A percentile compares a stretch with the other conserved stretches of the same genome.
These are phyloP conservation scores for Ceriagrion tenellum DNA, from an alignment of 2,888 invertebrate genomes.

Conservation along the genomic window DNA sequence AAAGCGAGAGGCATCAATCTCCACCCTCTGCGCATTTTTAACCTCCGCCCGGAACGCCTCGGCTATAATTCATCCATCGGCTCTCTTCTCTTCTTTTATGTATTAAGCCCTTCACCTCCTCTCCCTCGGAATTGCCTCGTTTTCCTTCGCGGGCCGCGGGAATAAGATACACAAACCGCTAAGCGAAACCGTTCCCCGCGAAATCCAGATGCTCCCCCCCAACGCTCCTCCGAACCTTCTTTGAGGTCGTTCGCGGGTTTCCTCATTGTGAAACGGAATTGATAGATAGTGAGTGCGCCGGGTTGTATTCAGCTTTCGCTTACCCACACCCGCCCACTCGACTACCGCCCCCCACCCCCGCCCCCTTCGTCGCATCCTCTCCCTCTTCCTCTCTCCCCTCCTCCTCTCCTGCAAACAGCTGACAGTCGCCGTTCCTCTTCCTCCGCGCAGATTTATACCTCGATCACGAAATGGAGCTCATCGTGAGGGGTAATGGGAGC, in stretches of 20 bases:
- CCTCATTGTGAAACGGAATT: conserved; percentile 35
- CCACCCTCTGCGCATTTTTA: conserved; percentile 7
- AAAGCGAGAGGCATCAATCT: conserved; percentile 5
- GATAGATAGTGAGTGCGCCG: neutral
- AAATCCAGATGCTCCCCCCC: conserved; percentile 33
- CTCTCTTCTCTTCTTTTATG: neutral
- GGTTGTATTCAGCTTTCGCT: neutral
- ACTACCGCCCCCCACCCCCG: neutral
- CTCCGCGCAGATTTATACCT: neutral
- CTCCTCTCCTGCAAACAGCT: neutral
- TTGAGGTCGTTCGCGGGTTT: conserved; percentile 15
- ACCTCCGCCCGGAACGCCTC: neutral
- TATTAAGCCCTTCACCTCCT: neutral
- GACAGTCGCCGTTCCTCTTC: conserved; percentile 23
- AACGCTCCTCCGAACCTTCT: neutral
- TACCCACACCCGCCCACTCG: neutral
- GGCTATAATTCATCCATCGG: conserved; percentile 25
- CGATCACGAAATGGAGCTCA: conserved; percentile 28
- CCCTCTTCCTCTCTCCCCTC: neutral
- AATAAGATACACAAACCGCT: neutral
- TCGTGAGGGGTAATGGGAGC: conserved; percentile 22
- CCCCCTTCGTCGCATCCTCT: neutral
- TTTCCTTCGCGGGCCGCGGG: conserved; percentile 8
- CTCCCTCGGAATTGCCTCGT: neutral
- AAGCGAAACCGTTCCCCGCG: neutral